These are phyloP conservation scores for Oscheius sp. DNA, from an alignment of 2,888 invertebrate species.

Conservation along the genomic window DNA sequence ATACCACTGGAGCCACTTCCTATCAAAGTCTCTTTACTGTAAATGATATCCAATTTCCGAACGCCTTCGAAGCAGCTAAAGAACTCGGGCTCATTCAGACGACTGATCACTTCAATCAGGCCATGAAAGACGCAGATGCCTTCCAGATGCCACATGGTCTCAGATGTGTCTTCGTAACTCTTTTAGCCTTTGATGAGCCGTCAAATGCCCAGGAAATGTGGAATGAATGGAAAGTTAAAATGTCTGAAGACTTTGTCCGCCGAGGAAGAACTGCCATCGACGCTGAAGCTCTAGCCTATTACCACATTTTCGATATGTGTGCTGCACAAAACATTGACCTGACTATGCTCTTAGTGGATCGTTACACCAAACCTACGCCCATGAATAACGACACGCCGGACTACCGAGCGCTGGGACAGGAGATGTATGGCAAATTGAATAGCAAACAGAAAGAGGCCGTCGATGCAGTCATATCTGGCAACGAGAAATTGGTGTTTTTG, in stretches of 20 bases:
- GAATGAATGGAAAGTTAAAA: constrained; percentile 1
- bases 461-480: not conserved
- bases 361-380: not conserved
- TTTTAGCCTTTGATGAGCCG: constrained; percentile 18
- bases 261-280: not conserved
- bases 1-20: constrained; percentile 1
- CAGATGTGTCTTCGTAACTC: constrained; percentile 22
- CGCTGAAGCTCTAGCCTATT: constrained; percentile 28
- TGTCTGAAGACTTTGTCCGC: constrained; percentile 18
- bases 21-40: not conserved
- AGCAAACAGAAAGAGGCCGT: not conserved
- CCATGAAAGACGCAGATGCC: constrained; percentile 2
- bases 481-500: constrained; percentile 15
- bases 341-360: not conserved
- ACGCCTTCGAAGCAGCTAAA: constrained; percentile 1
- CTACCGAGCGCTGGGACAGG: not conserved
- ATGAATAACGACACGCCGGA: not conserved
- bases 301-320: constrained; percentile 17
- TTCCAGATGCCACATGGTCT: constrained; percentile 33
- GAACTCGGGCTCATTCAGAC: not conserved
- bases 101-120: not conserved
- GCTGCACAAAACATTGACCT: no score
- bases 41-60: not conserved
- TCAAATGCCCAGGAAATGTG: constrained; percentile 9
- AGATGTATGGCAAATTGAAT: constrained; percentile 12